These are phyloP conservation scores for Temnothorax longispinosus DNA, from an alignment of 1,140 invertebrate species.

Conservation along the genomic window DNA sequence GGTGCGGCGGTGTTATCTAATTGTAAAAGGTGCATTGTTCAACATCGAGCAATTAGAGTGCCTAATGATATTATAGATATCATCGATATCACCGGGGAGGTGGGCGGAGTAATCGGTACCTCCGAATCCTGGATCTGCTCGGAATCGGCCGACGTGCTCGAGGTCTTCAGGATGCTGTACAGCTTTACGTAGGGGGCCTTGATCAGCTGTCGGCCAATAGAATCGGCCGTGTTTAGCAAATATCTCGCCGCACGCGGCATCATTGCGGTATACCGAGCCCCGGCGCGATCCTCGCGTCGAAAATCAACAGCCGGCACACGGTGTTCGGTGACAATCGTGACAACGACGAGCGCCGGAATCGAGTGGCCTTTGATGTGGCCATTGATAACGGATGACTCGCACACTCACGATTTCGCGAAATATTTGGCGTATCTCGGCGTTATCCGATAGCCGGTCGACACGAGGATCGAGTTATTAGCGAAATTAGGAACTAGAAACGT, in stretches of 20 bases:
- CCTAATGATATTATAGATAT: conserved; percentile 27
- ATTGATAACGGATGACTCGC: background rate
- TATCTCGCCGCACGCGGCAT: conserved; percentile 10
- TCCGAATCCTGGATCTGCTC: conserved; percentile 87
- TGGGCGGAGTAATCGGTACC: conserved; percentile 77
- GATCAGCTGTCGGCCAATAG: conserved; percentile 90
- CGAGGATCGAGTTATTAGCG: conserved; percentile 44
- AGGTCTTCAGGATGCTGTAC: conserved; percentile 97
- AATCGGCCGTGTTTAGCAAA: conserved; percentile 70
- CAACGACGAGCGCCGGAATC: background rate
- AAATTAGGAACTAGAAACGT: background rate
- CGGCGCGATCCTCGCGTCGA: conserved; percentile 63
- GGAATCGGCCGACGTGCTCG: conserved; percentile 93
- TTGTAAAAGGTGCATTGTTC: conserved; percentile 60
- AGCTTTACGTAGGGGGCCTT: conserved; percentile 98
- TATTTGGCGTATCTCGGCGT: background rate
- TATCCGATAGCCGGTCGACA: conserved; percentile 26
- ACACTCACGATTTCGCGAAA: background rate
- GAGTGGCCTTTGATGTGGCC: conserved; percentile 13
- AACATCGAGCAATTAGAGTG: conserved; percentile 70
- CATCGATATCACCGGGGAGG: conserved; percentile 47
- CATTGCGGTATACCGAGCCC: background rate
- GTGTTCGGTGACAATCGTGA: background rate
- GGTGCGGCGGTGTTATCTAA: conserved; percentile 63
- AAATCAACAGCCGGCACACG: background rate